These are phyloP conservation scores for Drosophila mayaguana DNA, from an alignment of 2,888 invertebrate species.

Conservation along the genomic window DNA sequence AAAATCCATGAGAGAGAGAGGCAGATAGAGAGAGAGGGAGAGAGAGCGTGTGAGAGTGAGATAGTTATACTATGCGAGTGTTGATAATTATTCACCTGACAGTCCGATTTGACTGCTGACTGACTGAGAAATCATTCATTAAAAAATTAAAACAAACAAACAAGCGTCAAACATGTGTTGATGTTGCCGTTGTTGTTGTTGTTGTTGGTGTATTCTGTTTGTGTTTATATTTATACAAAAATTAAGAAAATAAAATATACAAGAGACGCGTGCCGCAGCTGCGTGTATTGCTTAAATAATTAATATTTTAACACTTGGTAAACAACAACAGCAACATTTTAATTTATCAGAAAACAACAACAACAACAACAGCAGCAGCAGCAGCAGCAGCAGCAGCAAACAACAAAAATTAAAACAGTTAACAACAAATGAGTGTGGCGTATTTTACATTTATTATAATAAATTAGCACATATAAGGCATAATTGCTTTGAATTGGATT, in stretches of 20 bases:
- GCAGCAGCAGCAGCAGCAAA: conserved; percentile 8
- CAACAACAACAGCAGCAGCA: conserved; percentile 18
- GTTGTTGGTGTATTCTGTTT: conserved; percentile 21
- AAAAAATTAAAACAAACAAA: conserved; percentile 75
- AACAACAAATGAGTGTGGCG: conserved; percentile 59
- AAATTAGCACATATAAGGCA: conserved; percentile 81
- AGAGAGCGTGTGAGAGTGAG: neutral
- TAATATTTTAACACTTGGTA: conserved; percentile 82
- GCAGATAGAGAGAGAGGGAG: neutral
- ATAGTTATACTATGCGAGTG: conserved; percentile 26
- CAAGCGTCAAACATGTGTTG: conserved; percentile 68
- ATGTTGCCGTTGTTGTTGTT: conserved; percentile 5
- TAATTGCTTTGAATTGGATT: conserved; percentile 75
- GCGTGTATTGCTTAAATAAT: conserved; percentile 82
- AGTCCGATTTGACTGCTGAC: conserved; percentile 41
- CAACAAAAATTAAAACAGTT: conserved; percentile 45
- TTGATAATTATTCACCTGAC: conserved; percentile 81
- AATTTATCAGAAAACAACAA: conserved; percentile 58
- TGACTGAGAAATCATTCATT: conserved; percentile 75
- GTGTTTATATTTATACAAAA: conserved; percentile 56
- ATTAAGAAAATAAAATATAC: conserved; percentile 74
- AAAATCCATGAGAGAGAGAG: conserved; percentile 9
- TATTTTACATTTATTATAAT: conserved; percentile 83
- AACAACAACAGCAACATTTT: conserved; percentile 41
- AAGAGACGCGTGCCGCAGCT: conserved; percentile 69